Evolutionary conservation across 2,797 vertebrate species (phyloP), one percentile per base, ranked within the genome.

Genomic region (Myotis vivesi): DNA sequence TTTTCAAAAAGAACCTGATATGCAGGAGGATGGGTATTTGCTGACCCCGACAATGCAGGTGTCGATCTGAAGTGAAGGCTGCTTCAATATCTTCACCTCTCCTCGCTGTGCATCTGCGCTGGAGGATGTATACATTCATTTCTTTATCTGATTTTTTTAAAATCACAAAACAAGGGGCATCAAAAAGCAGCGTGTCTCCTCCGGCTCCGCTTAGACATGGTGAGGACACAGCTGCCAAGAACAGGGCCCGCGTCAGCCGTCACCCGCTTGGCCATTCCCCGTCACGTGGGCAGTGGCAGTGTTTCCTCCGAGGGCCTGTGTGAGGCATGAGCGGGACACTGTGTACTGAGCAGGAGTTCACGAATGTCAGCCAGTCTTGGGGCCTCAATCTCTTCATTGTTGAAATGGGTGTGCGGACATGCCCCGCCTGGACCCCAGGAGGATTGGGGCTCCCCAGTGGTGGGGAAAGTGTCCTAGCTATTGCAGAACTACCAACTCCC

Each of bases 201-300:
- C 71, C 46, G 66, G 20, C 36, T 85, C 11, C 8, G 20, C 51
- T 75, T 0, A 36, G 57, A 81, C 71, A n/a, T 79, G 68, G 19
- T 23, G 49, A 87, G 66, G 72, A 55, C 33, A 41, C 30, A 25
- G 57, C 8, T 57, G 8, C 20, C 71, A 10, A 23, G 80, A 46
- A 33, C 0, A 6, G 51, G 41, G 33, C 25, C 6, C 15, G 33
- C 38, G 38, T 38, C 38, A 38, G 5, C 38, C 1, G 0, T 13
- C 41, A 19, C 22, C 38, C 36, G 4, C 13, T 23, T 66, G 46
- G 46, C 41, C 22, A 4, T 12, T 5, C 57, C 57, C 12, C 5
- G 57, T 59, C 57, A 49, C 6, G 10, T 30, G 30, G n/a, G 6
- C 13, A 7, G 1, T 17, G 13, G 16, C 28, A 41, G 10, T 0